Base-by-base conservation (phyloP, 1,140 invertebrate species). In the Diuraphis noxia region DNA sequence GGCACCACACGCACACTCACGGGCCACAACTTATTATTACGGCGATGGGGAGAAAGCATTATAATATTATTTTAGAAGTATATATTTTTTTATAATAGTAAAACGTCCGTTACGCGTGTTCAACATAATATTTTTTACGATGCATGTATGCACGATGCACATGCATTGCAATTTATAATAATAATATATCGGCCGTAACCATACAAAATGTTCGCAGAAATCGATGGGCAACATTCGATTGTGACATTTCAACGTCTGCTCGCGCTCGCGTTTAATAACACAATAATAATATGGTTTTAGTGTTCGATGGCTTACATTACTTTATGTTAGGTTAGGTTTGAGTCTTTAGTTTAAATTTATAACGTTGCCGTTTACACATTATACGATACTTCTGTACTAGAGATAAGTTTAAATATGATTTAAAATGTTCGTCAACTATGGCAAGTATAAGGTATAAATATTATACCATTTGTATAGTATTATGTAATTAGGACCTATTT, bases 41-140 rank as follows among this genome's bases (percentile, higher is more conserved):
- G 19, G 38, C 36, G 46, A 25, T 25, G 36, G 56, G 30, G 63
- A 89, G 63, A 89, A 89, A 89, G 88, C 88, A 72, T 79, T 21
- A 49, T 46, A 10, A 49, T 46, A 10, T 49, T 49, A 7, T 49
- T 49, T 89, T 43, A 40, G n/a, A 89, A 89, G 79, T 30, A 79
- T 36, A 21, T 85, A 30, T 30, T 23, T 34, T 43, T 49, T 86
- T n/a, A 88, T 88, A 89, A 43, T 89, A 79, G 88, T 89, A 77
- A 77, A 89, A 89, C 88, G 79, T 72, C 88, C 88, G 88, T 89
- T 89, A 79, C 41, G 88, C 88, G 30, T 46, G 46, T 89, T 79
- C 13, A 34, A 63, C 40, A 79, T 49, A 46, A 46, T 10, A 49
- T 49, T 21, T 89, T 89, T 72, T 89, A 89, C 63, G 40, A 77